phyloP scores from a whole-genome alignment of 2,113 vertebrate genomes.

The Dromaius novaehollandiae region DNA sequence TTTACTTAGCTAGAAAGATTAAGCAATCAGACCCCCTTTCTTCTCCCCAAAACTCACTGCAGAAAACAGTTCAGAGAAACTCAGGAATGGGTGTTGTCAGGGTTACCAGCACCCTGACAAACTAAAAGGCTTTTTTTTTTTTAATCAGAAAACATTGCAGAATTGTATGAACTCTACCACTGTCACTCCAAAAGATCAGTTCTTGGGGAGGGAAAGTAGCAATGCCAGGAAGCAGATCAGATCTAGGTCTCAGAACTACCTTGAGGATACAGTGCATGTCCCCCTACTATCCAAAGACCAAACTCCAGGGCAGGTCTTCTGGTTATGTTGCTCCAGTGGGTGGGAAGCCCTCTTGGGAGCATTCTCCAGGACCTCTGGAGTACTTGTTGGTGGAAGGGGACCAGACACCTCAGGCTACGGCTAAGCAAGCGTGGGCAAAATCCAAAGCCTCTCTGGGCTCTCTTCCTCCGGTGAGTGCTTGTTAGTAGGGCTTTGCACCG shows the following conservation, averaged over 20 bases:
- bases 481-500: not conserved
- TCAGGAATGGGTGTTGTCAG: not conserved
- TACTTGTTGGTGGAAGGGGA: not conserved
- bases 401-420: not conserved
- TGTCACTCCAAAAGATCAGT: not conserved
- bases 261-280: not conserved
- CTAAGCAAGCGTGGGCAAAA: not conserved
- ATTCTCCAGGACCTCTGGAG: too few relatives aligned
- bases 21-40: not conserved
- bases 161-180: not conserved
- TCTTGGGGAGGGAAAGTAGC: not conserved
- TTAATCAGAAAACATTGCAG: not conserved
- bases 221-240: not conserved
- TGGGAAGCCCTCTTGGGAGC: not conserved
- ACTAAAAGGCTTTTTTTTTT: not conserved
- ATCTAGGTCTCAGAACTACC: not conserved
- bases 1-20: conserved; percentile 66
- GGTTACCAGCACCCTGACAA: not conserved
- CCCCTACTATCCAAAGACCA: not conserved
- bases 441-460: not conserved
- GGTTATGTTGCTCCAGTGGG: accelerated
- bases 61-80: not conserved
- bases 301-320: not conserved
- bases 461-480: not conserved
- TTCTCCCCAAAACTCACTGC: not conserved